Evolutionary conservation across 1,140 invertebrate species (phyloP), one percentile per base, ranked within the genome.

Genomic region (Solen grandis): DNA sequence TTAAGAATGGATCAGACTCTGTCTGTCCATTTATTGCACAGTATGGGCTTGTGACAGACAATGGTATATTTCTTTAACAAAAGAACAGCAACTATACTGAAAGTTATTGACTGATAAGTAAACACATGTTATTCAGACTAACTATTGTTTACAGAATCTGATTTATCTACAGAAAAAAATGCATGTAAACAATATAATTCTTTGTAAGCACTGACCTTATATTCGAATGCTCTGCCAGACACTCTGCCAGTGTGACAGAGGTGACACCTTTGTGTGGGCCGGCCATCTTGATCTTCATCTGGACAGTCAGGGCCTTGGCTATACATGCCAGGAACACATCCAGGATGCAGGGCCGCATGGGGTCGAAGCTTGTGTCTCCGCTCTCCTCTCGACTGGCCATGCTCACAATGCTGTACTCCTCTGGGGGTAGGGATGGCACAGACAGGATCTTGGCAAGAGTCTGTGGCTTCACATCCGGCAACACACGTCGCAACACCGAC

Each of bases 321-420:
- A 98, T 96, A 72, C 96, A 96, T 65, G 96, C 95, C 35, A 98
- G 90, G 88, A 98, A 96, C 29, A 97, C 96, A 88, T 97, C 97
- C 59, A 98, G 92, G 81, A 97, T 92, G 31, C 94, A 93, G 25
- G 88, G 88, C 2, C 94, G 93, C 82, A 95, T 93, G 57, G 95
- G 94, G 85, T 96, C 94, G 85, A 94, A 94, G 19, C 84, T 55
- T 1, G 87, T 86, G 27, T 90, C 90, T 13, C 91, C 90, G n/a
- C n/a, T n/a, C 36, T 88, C 85, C 14, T 85, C 84, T 2, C 78
- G 65, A 54, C 83, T 86, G n/a, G 87, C 84, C 25, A 86, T 79
- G 22, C 84, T 85, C 16, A 91, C 87, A 62, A 96, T 96, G 85
- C 95, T 96, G 86, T 96, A 97, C 90, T 97, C 96, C 25, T 94